phyloP scores from a whole-genome alignment of 2,113 vertebrate species.

The Phoxinus phoxinus region DNA sequence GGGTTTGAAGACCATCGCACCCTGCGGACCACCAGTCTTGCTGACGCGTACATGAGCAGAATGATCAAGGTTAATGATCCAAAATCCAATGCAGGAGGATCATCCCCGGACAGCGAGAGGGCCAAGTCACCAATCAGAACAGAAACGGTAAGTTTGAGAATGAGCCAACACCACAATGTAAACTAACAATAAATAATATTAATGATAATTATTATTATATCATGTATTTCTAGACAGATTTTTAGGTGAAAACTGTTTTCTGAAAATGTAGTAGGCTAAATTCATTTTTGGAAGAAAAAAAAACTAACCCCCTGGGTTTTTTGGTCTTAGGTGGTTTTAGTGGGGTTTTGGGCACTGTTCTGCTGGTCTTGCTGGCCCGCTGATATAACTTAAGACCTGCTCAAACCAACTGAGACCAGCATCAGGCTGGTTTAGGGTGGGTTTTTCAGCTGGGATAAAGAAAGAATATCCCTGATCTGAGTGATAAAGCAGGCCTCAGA shows the following conservation, averaged over 20 bases:
- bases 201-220: background rate
- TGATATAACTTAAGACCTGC: background rate
- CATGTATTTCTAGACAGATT: background rate
- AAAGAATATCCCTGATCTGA: slow-evolving; percentile 18
- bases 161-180: background rate
- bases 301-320: background rate
- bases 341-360: background rate
- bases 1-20: slow-evolving; percentile 76
- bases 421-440: background rate
- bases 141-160: slow-evolving; percentile 81
- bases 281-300: background rate
- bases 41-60: slow-evolving; percentile 89
- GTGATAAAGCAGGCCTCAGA: background rate
- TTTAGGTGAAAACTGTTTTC: too few relatives aligned
- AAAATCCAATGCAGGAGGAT: slow-evolving; percentile 70
- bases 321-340: background rate
- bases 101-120: slow-evolving; percentile 79
- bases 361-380: background rate
- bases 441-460: background rate
- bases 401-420: background rate
- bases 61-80: slow-evolving; percentile 93
- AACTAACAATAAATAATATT: background rate
- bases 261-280: too few relatives aligned
- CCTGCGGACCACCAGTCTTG: slow-evolving; percentile 74
- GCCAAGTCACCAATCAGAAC: slow-evolving; percentile 74